These are phyloP conservation scores for Trogon surrucura DNA, from an alignment of 2,113 vertebrate genomes.

Conservation along the genomic window DNA sequence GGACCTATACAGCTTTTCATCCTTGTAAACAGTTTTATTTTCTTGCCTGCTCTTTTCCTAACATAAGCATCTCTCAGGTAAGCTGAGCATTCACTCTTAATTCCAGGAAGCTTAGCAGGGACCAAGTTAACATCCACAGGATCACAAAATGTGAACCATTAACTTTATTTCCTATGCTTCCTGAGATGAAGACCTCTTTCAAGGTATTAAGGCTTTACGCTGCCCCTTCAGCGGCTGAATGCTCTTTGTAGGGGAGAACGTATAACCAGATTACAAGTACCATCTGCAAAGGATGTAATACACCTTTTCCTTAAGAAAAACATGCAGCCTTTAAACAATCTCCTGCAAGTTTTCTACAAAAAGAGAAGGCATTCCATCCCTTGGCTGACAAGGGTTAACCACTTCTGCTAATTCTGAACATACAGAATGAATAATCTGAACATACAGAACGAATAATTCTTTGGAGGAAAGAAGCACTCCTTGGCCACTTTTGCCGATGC, in stretches of 20 bases:
- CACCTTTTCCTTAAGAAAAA: neutral
- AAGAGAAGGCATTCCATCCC: neutral
- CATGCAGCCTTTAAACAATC: neutral
- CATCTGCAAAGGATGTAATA: neutral
- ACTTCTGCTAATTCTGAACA: neutral
- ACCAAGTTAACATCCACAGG: neutral
- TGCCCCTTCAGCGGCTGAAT: neutral
- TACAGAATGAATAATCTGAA: neutral
- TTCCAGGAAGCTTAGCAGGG: neutral
- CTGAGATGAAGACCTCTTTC: neutral
- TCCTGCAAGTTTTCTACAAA: neutral
- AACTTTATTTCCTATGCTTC: neutral
- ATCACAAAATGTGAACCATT: neutral
- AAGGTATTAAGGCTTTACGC: neutral
- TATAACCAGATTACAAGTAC: neutral
- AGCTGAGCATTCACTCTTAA: neutral
- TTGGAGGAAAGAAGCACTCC: neutral
- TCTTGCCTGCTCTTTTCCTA: neutral
- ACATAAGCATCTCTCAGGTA: neutral
- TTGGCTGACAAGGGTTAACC: neutral
- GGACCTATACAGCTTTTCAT: neutral
- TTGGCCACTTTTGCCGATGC: neutral
- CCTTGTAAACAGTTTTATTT: neutral
- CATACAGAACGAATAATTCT: neutral
- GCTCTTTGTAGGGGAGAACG: neutral